Base-by-base conservation (phyloP, 2,888 invertebrate species). In the Acleris literana region DNA sequence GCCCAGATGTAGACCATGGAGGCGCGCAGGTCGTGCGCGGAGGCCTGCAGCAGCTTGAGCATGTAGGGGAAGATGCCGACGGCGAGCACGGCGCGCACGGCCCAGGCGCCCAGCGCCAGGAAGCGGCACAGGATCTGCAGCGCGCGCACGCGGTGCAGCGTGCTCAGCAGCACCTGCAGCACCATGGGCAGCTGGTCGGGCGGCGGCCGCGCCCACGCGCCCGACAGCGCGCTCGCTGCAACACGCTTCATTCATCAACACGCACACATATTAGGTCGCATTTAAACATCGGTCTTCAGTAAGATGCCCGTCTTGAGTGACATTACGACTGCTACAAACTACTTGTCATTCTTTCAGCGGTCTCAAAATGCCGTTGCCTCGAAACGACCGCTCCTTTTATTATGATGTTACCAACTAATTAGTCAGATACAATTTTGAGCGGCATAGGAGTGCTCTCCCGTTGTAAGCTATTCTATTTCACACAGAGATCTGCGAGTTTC, bases 21-120 rank as follows among this genome's bases (percentile, higher is more conserved):
- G 7, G 98, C 97, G 66, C 99, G 94, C 74, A 99, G 92, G 86
- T 99, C 99, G 75, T 95, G 94, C 3, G 98, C 98, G 70, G 97
- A 97, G 76, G 98, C 98, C 91, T 99, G 99, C 76, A 99, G 93
- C 75, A 99, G 92, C 90, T 99, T 99, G 63, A 99, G 94, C 77
- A 99, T 99, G 88, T 99, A 99, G 0, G 99, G 99, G 89, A 99
- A 99, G 83, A 99, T 99, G 74, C 99, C 99, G 54, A 99, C 99
- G 63, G 97, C 97, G 25, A 99, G 94, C 61, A 99, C 99, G 73
- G 98, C 93, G 87, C 97, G 97, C 53, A 99, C 99, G 16, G 99
- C 99, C 81, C 84, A 80, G 61, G 80, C 96, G 52, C 99, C 99
- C 69, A 99, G 94, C 88, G 99, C 98, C 68, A 99, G 94, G 92